Evolutionary conservation across 2,113 vertebrate species (phyloP).

Genomic region (Cariama cristata): DNA sequence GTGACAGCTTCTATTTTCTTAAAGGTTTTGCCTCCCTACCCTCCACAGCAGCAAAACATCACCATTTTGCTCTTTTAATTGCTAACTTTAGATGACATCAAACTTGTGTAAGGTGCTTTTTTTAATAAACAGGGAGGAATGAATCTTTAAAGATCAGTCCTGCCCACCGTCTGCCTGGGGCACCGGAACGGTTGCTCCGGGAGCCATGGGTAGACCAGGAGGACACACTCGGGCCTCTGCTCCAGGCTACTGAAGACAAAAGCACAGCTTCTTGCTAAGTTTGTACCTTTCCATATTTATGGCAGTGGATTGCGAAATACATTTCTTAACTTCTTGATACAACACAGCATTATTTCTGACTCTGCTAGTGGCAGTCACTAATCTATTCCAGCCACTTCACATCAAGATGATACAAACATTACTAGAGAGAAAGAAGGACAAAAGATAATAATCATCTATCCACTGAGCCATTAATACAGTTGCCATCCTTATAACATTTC

Average conservation of each 20-base stretch:
- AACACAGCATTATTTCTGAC: conserved; percentile 74
- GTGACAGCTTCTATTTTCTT: not conserved
- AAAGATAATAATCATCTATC: not conserved
- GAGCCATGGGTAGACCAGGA: not conserved
- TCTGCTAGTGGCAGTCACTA: conserved; percentile 69
- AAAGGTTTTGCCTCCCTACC: not conserved
- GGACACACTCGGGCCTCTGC: not conserved
- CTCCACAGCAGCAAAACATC: not conserved
- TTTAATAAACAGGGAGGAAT: not conserved
- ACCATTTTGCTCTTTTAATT: not conserved
- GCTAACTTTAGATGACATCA: not conserved
- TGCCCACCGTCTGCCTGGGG: not conserved
- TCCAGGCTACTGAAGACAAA: not conserved
- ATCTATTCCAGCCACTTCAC: conserved; percentile 77
- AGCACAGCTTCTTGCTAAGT: not conserved
- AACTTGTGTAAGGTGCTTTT: not conserved
- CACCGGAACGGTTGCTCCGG: not conserved
- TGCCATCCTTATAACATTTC: not conserved
- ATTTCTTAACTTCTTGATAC: not conserved
- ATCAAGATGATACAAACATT: conserved; percentile 75
- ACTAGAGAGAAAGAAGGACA: not conserved
- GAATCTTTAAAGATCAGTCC: not conserved
- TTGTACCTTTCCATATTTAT: not conserved
- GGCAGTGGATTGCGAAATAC: not conserved
- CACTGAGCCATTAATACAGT: not conserved